Conservation (phyloP, 2,113 vertebrate species). For the Mesoclemmys tuberculata region DNA sequence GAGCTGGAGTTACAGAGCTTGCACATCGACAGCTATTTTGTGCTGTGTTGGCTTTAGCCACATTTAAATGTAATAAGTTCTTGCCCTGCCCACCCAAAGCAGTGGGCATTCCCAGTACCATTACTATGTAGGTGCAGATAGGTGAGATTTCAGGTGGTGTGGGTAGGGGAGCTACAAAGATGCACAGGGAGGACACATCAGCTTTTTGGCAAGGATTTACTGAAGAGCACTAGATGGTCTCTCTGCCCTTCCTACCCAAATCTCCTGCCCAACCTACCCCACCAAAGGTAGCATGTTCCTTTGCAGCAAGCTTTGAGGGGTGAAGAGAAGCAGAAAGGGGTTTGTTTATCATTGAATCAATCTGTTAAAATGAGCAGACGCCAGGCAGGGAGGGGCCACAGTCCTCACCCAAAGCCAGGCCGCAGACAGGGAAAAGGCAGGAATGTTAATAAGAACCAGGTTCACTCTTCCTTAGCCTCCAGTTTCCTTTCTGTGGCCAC, state of each 20-base stretch:
- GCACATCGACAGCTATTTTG: background rate
- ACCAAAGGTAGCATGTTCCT: background rate
- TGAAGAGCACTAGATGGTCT: background rate
- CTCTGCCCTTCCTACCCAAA: background rate
- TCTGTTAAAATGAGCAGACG: background rate
- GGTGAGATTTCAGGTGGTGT: background rate
- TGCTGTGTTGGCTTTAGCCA: background rate
- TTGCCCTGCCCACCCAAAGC: background rate
- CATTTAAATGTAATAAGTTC: background rate
- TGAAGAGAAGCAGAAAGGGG: background rate
- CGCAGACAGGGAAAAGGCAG: background rate
- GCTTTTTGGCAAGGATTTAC: background rate
- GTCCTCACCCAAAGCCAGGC: background rate
- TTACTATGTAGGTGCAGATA: background rate
- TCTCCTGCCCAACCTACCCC: background rate
- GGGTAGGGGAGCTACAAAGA: background rate
- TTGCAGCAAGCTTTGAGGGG: background rate
- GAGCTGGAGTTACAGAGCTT: background rate
- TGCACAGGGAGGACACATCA: background rate
- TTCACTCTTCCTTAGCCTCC: background rate
- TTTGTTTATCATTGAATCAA: background rate
- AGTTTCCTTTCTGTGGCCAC: background rate
- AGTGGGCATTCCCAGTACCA: background rate
- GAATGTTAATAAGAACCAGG: background rate
- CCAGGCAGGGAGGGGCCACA: background rate